Evolutionary conservation across 2,888 invertebrate species (phyloP), one percentile per base, ranked within the genome.

Genomic region (Pollenia griseotomentosa): DNA sequence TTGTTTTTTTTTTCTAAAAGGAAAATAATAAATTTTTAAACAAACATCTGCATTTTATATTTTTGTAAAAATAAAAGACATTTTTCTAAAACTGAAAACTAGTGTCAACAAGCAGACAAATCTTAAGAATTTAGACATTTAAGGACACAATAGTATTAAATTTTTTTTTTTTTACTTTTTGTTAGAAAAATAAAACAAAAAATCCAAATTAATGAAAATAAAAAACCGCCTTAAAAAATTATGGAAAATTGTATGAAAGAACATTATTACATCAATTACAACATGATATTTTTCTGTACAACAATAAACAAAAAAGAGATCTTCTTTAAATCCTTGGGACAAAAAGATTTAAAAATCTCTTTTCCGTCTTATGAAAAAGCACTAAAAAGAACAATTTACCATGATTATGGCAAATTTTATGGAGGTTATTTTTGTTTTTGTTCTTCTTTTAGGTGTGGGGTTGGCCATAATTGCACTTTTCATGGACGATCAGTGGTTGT

Each of bases 361-460:
- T 74, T 51, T 55, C 23, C 14, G 14, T 16, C 51, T 4, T 14
- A 66, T 14, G 44, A 6, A 23, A 57, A 55, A 33, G 11, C n/a
- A 79, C 5, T 46, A 11, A 79, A 85, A 79, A 77, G 78, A 57
- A 86, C 88, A 86, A 86, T 84, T 77, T 81, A 78, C 73, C 51
- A 78, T 88, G 88, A 88, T 88, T 86, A 86, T 86, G 86, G 88
- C 86, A 88, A 88, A 88, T 88, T 83, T 83, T 84, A 78, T 65
- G 78, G 70, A 33, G 57, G 70, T 79, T 73, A 48, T 61, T 61
- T 57, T 82, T 23, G 14, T 23, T 61, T 53, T 71, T 84, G 81
- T 61, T 61, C 53, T 82, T 23, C 23, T 23, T 61, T 53, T 63
- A 86, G 81, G 65, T 89, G 86, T 86, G 86, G 87, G 77, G 79